Evolutionary conservation across 2,113 vertebrate genomes (phyloP).

Genomic region (Myrmecobius fasciatus): DNA sequence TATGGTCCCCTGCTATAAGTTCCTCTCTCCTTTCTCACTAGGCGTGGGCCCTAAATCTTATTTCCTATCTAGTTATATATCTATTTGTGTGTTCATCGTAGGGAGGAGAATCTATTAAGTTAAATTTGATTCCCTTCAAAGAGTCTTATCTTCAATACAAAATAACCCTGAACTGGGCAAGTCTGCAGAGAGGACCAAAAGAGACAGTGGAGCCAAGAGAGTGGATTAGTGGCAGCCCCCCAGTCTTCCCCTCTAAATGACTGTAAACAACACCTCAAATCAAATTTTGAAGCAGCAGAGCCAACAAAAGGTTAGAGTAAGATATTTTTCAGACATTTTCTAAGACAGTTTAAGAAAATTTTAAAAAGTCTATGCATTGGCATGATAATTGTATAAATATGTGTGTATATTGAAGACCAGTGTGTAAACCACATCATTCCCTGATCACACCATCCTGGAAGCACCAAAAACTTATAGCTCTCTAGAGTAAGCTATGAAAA

Average conservation of each 20-base stretch:
- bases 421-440: not conserved
- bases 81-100: not conserved
- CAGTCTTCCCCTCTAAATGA: not conserved
- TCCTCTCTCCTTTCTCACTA: not conserved
- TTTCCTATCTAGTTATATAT: too few species aligned
- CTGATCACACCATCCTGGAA: not conserved
- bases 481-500: not conserved
- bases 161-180: not conserved
- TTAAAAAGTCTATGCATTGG: too few species aligned
- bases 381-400: too few species aligned
- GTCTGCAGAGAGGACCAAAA: not conserved
- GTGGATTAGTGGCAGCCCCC: not conserved
- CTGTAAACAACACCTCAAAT: not conserved
- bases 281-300: not conserved
- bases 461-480: not conserved
- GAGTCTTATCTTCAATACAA: not conserved
- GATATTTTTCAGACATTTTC: not conserved
- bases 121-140: not conserved
- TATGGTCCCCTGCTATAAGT: not conserved
- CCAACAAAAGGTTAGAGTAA: not conserved
- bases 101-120: not conserved
- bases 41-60: not conserved
- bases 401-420: not conserved
- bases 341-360: not conserved
- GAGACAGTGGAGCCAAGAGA: not conserved